A percentile compares a stretch with the other conserved stretches of the same genome.
phyloP scores from a whole-genome alignment of 2,797 vertebrate genomes.

The Ispidina picta region DNA sequence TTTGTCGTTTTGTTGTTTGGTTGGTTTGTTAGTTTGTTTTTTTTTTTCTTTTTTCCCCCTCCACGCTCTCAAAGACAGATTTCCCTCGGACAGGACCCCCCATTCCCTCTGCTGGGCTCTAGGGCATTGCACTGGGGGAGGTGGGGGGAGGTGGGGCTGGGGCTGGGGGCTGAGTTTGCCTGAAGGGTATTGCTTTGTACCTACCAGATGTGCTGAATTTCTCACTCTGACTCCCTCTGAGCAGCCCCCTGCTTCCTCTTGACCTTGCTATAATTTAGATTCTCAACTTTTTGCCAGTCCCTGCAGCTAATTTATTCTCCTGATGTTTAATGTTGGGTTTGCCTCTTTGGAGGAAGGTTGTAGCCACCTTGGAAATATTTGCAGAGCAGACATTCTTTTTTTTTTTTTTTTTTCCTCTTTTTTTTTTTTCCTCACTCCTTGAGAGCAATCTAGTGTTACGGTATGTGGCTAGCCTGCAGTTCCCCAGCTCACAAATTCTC shows the following conservation, averaged over 20 bases:
- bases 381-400: neutral
- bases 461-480: conserved; percentile 1
- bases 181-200: conserved; percentile 49
- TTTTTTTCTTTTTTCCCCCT: fast-evolving
- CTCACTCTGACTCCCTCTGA: conserved; percentile 42
- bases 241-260: conserved; percentile 59
- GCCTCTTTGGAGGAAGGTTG: conserved; percentile 45
- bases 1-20: neutral
- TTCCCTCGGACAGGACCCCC: conserved; percentile 21
- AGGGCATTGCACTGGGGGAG: neutral
- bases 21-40: too few relatives aligned
- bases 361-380: conserved; percentile 53
- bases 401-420: neutral
- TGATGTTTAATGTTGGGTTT: conserved; percentile 41
- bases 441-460: neutral
- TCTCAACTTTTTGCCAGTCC: conserved; percentile 51
- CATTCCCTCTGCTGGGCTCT: neutral
- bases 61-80: neutral
- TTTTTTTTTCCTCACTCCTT: neutral
- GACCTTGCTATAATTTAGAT: conserved; percentile 58
- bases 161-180: conserved; percentile 38
- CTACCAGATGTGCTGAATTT: conserved; percentile 65
- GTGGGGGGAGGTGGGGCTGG: conserved; percentile 52
- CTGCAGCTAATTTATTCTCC: conserved; percentile 57
- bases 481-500: conserved; percentile 34